Evolutionary conservation across 2,113 vertebrate species (phyloP).

Genomic region (Procavia capensis): DNA sequence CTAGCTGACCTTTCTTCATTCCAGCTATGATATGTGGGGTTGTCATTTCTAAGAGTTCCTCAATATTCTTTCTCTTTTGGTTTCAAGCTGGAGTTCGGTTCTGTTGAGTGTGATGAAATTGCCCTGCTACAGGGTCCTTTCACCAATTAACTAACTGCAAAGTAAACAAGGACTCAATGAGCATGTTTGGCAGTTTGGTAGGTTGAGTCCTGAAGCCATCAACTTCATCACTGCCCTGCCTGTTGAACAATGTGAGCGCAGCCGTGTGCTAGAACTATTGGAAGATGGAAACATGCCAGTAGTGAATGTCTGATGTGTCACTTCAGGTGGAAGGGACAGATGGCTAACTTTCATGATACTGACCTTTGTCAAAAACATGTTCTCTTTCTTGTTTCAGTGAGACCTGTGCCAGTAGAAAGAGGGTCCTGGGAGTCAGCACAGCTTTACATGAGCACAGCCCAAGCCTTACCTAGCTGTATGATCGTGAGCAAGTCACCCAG

Average conservation of each 20-base stretch:
- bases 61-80: neutral
- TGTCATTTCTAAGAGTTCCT: neutral
- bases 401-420: slow-evolving; percentile 40
- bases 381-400: slow-evolving; percentile 55
- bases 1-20: neutral
- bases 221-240: neutral
- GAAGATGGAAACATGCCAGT: neutral
- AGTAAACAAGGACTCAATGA: slow-evolving; percentile 34
- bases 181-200: neutral
- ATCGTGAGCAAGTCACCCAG: neutral
- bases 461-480: neutral
- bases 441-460: neutral
- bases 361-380: slow-evolving; percentile 66
- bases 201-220: neutral
- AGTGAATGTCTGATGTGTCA: neutral
- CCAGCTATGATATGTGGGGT: neutral
- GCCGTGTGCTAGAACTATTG: neutral
- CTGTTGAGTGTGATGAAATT: slow-evolving; percentile 42
- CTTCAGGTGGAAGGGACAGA: slow-evolving; percentile 68
- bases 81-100: neutral
- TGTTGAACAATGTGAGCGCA: no score
- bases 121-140: neutral
- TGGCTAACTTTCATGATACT: slow-evolving; percentile 62
- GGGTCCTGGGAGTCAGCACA: slow-evolving; percentile 24
- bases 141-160: slow-evolving; percentile 53